A percentile compares a stretch with the other conserved stretches of the same genome.
Conservation (phyloP, 2,797 vertebrate genomes). For the Chelmon rostratus region DNA sequence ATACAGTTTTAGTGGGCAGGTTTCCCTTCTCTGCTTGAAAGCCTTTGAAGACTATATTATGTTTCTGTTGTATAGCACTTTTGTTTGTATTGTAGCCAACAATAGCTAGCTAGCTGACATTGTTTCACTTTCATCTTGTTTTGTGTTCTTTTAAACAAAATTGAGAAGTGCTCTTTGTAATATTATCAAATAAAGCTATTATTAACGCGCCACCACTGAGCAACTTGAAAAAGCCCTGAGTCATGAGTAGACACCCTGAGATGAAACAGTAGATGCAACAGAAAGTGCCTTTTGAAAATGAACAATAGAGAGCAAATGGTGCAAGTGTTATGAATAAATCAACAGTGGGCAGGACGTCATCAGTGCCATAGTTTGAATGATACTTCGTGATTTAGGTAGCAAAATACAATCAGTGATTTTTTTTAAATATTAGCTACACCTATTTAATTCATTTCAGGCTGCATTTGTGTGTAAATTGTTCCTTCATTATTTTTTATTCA, state of each 20-base stretch:
- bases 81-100: neutral
- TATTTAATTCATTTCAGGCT: neutral
- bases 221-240: slow-evolving; percentile 7
- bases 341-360: neutral
- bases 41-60: neutral
- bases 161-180: neutral
- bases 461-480: slow-evolving; percentile 7
- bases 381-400: neutral
- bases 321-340: slow-evolving; percentile 1
- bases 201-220: neutral
- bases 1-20: neutral
- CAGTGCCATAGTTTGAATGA: neutral
- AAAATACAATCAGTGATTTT: slow-evolving; percentile 4
- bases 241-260: neutral
- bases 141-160: neutral
- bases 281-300: neutral
- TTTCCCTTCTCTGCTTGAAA: neutral
- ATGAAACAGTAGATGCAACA: neutral
- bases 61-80: neutral
- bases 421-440: neutral
- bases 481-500: slow-evolving; percentile 5
- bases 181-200: slow-evolving; percentile 6
- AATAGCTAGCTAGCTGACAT: neutral
- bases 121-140: neutral
- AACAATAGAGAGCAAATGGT: neutral